Base-by-base conservation (phyloP, 2,113 vertebrate species). In the Pangasianodon gigas region DNA sequence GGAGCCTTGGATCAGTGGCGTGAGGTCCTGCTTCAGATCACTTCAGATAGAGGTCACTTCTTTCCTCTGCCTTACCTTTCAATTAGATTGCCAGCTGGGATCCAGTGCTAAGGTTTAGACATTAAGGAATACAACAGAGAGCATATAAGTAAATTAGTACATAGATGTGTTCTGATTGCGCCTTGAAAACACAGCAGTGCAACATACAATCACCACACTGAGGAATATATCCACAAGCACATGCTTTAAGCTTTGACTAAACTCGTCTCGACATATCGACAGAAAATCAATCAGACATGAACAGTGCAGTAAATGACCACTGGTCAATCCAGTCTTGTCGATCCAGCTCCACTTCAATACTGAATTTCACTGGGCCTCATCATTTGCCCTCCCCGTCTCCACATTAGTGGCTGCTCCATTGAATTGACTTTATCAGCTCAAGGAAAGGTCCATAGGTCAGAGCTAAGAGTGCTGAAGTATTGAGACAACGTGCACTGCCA, bases 231-330 rank as follows among this genome's bases (percentile, higher is more conserved):
- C 44, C 51, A 84, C 21, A 21, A 21, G 71, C 54, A 71, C 48
- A 21, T 8, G 21, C 74, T 11, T 87, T 77, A 29, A 87, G 71
- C 74, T 37, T 74, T 86, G 74, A 82, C 58, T 56, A 90, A 88
- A 62, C 80, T 74, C 21, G 86, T 46, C 81, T 52, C 80, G 89
- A 87, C 80, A 51, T 89, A 89, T 90, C 32, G 14, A 84, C 87
- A 74, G 54, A 46, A 91, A 90, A 91, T 85, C 89, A 87, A 90
- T 89, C 87, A 21, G 52, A 91, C 88, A 89, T 89, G 89, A 46
- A 89, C 81, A 58, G 6, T 6, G 1, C 29, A 69, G 87, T 77
- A 87, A 90, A 90, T 0, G 52, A 44, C 14, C 18, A 21, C 48
- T 44, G 56, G 56, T 62, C 82, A 84, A 84, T 26, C 37, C 37